Base-by-base conservation (phyloP, 2,113 vertebrate species). In the Dicentrarchus labrax region DNA sequence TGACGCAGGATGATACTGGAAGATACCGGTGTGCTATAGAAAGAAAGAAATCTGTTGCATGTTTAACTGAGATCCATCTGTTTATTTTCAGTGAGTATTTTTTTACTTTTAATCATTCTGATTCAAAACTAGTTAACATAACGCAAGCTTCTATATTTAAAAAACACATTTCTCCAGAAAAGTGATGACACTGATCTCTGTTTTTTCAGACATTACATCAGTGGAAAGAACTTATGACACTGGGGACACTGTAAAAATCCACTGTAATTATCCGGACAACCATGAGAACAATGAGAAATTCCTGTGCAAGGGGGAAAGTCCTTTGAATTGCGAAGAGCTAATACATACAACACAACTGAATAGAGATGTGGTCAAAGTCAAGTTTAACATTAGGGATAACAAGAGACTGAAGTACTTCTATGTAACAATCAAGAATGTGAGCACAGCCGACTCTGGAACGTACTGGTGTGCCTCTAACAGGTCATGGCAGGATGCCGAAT, bases 401-500 rank as follows among this genome's bases (percentile, higher is more conserved):
- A 4, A 4, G 21, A 76, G 60, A 66, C 6, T 0, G 2, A 76
- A 83, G 10, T 9, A n/a, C 43, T 89, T 92, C 65, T 64, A 69
- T 19, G 84, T 93, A 12, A 0, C 47, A 62, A 89, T 94, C 73
- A 19, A 5, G 0, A 4, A 83, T 19, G 30, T 81, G 36, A 76
- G 1, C 41, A 21, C 4, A 53, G 22, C 72, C 0, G 89, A 94
- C 85, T 84, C 86, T 83, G 91, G 93, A 67, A 86, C 8, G 2
- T 94, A 94, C 64, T 86, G 86, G 90, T 93, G 93, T 53, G 38
- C 36, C 8, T 80, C 53, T 15, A 36, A 77, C 3, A 59, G 11
- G 51, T 15, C 1, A 2, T 2, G 5, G 38, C 13, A 17, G 24
- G 50, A 5, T 12, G 65, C 7, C 5, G 0, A 39, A 6, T 72